Evolutionary conservation across 2,888 invertebrate genomes (phyloP).

Genomic region (Drosophila limbata): DNA sequence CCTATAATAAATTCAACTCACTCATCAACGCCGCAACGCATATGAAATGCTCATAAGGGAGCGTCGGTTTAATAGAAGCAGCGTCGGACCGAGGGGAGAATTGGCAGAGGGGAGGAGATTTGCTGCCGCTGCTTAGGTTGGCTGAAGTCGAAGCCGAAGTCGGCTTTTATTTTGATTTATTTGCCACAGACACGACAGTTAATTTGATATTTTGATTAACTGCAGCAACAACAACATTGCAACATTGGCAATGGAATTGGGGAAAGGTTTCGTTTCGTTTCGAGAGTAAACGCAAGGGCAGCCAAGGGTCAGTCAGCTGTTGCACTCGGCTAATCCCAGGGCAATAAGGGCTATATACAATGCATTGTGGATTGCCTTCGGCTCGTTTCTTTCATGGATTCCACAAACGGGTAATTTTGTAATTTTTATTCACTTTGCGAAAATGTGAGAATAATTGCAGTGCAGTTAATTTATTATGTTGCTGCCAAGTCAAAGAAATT

Average conservation of each 20-base stretch:
- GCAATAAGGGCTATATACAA: constrained; percentile 3
- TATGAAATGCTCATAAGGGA: constrained; percentile 71
- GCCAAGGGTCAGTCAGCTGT: constrained; percentile 31
- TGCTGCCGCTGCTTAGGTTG: constrained; percentile 32
- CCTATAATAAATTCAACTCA: constrained; percentile 77
- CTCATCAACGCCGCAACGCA: constrained; percentile 58
- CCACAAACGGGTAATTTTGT: constrained; percentile 59
- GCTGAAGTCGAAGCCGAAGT: constrained; percentile 18
- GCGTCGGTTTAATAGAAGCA: constrained; percentile 25
- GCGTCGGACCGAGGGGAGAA: neutral
- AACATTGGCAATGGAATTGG: constrained; percentile 20
- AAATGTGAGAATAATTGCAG: constrained; percentile 81
- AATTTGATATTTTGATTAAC: constrained; percentile 86
- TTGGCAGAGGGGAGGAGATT: constrained; percentile 1
- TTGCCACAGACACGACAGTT: constrained; percentile 85
- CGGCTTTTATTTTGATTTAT: constrained; percentile 83
- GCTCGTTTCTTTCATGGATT: constrained; percentile 37
- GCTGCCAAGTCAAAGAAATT: constrained; percentile 67
- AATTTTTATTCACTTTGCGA: constrained; percentile 78
- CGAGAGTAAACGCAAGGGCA: constrained; percentile 18
- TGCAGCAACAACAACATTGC: constrained; percentile 70
- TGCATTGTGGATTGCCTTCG: constrained; percentile 17
- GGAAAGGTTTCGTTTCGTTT: constrained; percentile 8
- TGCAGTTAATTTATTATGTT: constrained; percentile 81
- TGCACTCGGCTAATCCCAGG: constrained; percentile 12